These are phyloP conservation scores for Neodiprion lecontei DNA, from an alignment of 1,140 invertebrate species.

Conservation along the genomic window DNA sequence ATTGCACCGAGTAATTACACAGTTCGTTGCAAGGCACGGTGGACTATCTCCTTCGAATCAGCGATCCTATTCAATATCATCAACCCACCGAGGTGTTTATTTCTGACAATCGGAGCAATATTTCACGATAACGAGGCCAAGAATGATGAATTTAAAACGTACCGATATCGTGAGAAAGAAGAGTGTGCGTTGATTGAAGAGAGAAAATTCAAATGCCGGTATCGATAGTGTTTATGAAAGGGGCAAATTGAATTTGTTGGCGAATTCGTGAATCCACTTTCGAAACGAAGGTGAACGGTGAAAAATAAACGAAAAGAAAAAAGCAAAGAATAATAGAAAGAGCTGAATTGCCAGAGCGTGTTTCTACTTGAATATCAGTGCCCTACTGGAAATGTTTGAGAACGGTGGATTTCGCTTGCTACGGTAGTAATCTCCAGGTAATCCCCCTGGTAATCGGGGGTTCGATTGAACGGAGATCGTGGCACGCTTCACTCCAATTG, in stretches of 20 bases:
- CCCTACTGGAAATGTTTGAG: neutral
- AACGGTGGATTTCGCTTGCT: conserved; percentile 2
- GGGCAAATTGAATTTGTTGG: neutral
- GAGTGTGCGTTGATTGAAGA: no score
- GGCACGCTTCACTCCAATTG: neutral
- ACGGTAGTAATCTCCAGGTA: neutral
- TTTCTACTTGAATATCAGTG: conserved; percentile 1
- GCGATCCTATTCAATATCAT: conserved; percentile 1
- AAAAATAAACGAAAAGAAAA: neutral
- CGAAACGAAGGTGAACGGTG: neutral
- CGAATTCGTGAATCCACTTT: neutral
- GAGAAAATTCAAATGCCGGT: no score
- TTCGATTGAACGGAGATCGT: neutral
- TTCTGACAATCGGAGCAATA: no score
- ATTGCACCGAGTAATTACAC: neutral
- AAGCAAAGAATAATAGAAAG: neutral
- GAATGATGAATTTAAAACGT: no score
- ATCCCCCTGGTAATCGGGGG: neutral
- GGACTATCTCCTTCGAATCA: neutral
- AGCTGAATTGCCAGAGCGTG: neutral
- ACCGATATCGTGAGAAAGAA: no score
- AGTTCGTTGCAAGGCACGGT: neutral
- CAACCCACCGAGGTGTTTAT: neutral
- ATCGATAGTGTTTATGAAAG: neutral
- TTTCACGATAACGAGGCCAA: no score